Evolutionary conservation across 2,888 invertebrate species (phyloP).

Genomic region (Lasius fuliginosus): DNA sequence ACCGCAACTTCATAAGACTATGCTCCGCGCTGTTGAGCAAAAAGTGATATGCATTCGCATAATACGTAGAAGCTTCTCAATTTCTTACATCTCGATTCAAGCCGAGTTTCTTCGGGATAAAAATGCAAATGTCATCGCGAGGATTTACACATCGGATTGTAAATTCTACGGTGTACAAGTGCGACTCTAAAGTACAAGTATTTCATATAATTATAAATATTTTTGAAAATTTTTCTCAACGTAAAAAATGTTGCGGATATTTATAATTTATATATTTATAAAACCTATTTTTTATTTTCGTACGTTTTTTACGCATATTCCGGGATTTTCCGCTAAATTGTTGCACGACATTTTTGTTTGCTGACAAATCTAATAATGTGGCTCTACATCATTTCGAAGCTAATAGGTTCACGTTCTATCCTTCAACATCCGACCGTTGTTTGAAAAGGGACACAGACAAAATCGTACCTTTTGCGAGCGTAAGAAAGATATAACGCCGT

Average conservation of each 20-base stretch:
- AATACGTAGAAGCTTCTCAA: constrained; percentile 38
- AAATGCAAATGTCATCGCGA: constrained; percentile 25
- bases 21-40: constrained; percentile 28
- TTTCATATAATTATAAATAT: neutral
- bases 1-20: constrained; percentile 41
- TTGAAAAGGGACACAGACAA: neutral
- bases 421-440: neutral
- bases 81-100: constrained; percentile 40
- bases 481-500: constrained; percentile 30
- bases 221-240: neutral
- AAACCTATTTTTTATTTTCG: neutral
- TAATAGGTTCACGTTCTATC: neutral
- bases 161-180: neutral
- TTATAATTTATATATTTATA: neutral
- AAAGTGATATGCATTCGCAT: constrained; percentile 39
- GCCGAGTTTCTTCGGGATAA: constrained; percentile 33
- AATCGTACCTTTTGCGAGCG: neutral
- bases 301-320: neutral
- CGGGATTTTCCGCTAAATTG: neutral
- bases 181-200: neutral
- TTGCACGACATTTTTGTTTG: neutral
- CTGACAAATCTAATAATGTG: neutral
- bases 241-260: neutral
- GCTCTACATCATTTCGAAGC: neutral
- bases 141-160: constrained; percentile 15